Base-by-base conservation (phyloP, 1,140 invertebrate species). In the Neotoxoptera formosana region DNA sequence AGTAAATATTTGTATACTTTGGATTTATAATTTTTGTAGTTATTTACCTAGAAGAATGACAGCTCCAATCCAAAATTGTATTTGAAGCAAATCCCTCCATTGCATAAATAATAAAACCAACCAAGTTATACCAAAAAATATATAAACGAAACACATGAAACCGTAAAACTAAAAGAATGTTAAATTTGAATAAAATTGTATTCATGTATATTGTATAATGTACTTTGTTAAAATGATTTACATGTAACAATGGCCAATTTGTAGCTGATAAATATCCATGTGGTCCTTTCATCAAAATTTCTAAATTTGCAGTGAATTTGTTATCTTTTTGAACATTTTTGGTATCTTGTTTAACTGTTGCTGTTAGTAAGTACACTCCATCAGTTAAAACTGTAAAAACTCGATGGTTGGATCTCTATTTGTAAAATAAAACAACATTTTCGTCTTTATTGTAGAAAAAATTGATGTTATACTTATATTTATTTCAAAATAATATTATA, bases 1-100 rank as follows among this genome's bases (percentile, higher is more conserved):
- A 41, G 30, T 60, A 60, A 60, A 60, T 90, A 60, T 60, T 17
- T 60, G 60, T 90, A 20, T n/a, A n/a, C 1, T 51, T 88, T 21
- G 21, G 3, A 51, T 30, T 34, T 9, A 23, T 45, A 17, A 45
- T 67, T 45, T 36, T 53, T 88, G 17, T 14, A 56, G n/a, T 60
- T 60, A 36, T 48, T 90, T 93, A 94, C 94, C 98, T 1, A 99
- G 95, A 51, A 99, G 95, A 93, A 98, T 98, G 76, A 99, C 98
- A 67, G 96, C 98, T 17, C 98, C 98, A 95, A 99, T 98, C 98
- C 98, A 99, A 95, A 98, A 99, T 96, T 99, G 98, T 53, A 99
- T 98, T 88, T 98, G 96, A n/a, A 99, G 95, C 9, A 99, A 95
- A 95, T 99, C 98, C 93, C 97, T 96, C 98, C 98, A 99, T 95